Conservation (phyloP, 2,888 invertebrate species). For the Andrena minutula region DNA sequence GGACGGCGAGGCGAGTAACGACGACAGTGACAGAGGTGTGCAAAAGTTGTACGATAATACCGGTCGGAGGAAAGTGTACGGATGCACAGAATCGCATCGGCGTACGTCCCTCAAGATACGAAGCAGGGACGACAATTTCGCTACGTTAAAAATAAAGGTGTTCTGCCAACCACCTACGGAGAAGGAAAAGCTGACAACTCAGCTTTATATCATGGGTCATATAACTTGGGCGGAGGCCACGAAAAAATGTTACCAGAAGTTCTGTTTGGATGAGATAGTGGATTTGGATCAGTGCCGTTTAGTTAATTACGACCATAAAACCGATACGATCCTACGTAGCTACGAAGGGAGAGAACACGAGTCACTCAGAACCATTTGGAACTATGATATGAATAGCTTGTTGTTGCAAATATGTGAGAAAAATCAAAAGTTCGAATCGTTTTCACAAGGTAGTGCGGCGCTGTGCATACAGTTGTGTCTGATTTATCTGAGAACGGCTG, state of each 20-base stretch:
- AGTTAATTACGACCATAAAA: conserved; percentile 89
- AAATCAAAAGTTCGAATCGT: conserved; percentile 88
- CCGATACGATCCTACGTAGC: conserved; percentile 89
- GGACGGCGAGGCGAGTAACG: conserved; percentile 82
- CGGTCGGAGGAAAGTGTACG: too few species aligned
- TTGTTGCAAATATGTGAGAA: conserved; percentile 89
- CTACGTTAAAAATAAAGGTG: conserved; percentile 85
- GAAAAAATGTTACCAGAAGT: conserved; percentile 87
- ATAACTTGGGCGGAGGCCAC: conserved; percentile 88
- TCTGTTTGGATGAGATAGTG: conserved; percentile 87
- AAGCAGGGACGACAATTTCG: too few species aligned
- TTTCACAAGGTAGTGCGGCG: conserved; percentile 87
- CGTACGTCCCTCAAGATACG: too few species aligned
- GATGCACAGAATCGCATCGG: too few species aligned
- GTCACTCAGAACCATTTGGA: conserved; percentile 79
- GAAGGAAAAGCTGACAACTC: conserved; percentile 87
- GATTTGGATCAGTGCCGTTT: conserved; percentile 90
- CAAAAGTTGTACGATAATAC: not conserved
- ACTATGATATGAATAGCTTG: conserved; percentile 85
- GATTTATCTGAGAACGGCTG: too few species aligned
- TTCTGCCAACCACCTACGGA: conserved; percentile 88
- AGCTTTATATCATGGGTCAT: conserved; percentile 86
- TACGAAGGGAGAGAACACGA: conserved; percentile 88
- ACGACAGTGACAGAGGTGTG: conserved; percentile 87
- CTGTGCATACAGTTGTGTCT: not conserved